Base-by-base conservation (phyloP, 2,888 invertebrate species). In the Phalera bucephala region DNA sequence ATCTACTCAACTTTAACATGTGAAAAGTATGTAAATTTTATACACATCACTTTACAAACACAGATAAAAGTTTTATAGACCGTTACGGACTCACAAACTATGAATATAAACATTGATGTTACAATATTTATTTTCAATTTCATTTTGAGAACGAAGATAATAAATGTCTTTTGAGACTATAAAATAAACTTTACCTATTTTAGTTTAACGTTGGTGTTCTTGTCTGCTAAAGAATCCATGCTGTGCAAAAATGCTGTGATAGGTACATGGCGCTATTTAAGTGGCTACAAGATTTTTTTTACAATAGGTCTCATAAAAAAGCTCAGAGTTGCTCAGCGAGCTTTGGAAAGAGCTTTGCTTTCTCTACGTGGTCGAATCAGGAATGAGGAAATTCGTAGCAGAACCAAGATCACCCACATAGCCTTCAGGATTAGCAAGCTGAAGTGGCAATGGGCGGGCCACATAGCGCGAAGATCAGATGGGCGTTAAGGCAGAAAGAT, bases 11-110 rank as follows among this genome's bases (percentile, higher is more conserved):
- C 23, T 31, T 50, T 47, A 58, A 59, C 47, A 54, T 39, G 42
- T 31, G 40, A 50, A 56, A 65, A 36, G 44, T 45, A 58, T 55
- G 52, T 42, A 51, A 52, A 58, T 52, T 36, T 52, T 46, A 42
- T 33, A 49, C 42, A 39, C 33, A 32, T 39, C 40, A 46, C 31
- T 35, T 44, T 29, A 38, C 46, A 45, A 38, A 40, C 11, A 19
- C 8, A 45, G 47, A 53, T 62, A 59, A 53, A 59, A 45, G 9
- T 61, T 64, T 54, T 45, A 55, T 52, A 40, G 35, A n/a, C 26
- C 27, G 30, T 51, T 48, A 40, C 36, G 36, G 23, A 42, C 35
- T 34, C 30, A 45, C 38, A 42, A 46, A 40, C 40, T 44, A 41
- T 44, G 30, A 36, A 38, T 51, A 37, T 48, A 44, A 52, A 45